Percentiles rank a stretch among this genome's conserved stretches.
phyloP scores from a whole-genome alignment of 2,797 vertebrate species.

The Melanotaenia parkinsoni region DNA sequence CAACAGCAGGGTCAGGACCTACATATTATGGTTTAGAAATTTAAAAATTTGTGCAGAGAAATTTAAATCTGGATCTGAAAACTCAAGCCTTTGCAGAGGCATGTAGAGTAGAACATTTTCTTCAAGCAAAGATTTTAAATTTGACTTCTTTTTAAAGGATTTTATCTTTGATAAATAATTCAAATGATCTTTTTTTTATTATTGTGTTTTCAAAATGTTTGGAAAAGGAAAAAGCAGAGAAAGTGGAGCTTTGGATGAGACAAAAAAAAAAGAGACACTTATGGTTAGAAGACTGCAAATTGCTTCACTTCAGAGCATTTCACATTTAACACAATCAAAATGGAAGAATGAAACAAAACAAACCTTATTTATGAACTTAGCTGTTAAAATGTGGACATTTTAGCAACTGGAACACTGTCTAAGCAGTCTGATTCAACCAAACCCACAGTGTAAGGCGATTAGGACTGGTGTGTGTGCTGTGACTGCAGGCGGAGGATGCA shows the following conservation, averaged over 20 bases:
- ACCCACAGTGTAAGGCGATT: slow-evolving; percentile 35
- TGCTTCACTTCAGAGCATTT: too few species aligned
- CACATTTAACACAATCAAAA: not conserved
- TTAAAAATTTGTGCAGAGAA: not conserved
- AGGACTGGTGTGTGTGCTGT: slow-evolving; percentile 24
- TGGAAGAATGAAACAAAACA: not conserved
- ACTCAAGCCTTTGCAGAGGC: too few species aligned
- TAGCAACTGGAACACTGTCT: slow-evolving; percentile 4
- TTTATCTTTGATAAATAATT: not conserved
- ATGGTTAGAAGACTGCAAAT: not conserved
- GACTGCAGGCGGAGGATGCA: slow-evolving; percentile 50
- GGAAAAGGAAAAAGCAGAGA: not conserved
- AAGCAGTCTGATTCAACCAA: not conserved
- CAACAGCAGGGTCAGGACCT: not conserved
- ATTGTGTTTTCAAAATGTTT: not conserved
- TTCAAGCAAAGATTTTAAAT: not conserved
- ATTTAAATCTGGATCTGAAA: too few species aligned
- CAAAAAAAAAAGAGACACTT: not conserved
- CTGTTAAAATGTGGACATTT: slow-evolving; percentile 16
- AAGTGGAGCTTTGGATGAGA: too few species aligned
- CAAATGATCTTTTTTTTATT: not conserved
- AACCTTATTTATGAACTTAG: slow-evolving; percentile 2
- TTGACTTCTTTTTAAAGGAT: not conserved
- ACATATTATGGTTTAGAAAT: not conserved
- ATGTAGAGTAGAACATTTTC: not conserved